phyloP scores from a whole-genome alignment of 2,888 invertebrate genomes.

The Dexiosoma caninum region DNA sequence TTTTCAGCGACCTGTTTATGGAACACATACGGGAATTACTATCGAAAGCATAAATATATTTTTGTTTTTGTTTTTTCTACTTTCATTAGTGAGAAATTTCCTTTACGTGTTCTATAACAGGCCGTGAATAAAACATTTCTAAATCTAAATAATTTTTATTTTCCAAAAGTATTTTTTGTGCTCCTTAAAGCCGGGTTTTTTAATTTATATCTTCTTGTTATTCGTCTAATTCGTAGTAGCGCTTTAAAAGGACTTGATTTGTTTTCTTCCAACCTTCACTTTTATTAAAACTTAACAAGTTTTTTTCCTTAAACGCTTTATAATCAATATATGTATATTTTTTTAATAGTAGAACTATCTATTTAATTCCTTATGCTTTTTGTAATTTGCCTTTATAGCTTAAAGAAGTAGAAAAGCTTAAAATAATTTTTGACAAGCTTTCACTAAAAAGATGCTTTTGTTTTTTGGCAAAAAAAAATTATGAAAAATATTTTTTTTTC shows the following conservation, averaged over 20 bases:
- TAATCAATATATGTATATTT: no score
- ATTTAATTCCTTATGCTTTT: slow-evolving; percentile 43
- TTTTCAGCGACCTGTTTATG: no score
- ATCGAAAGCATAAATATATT: no score
- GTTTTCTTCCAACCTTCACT: slow-evolving; percentile 41
- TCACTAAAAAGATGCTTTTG: slow-evolving; percentile 68
- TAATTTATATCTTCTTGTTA: neutral
- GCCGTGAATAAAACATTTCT: neutral
- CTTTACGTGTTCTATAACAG: no score
- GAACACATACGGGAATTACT: no score
- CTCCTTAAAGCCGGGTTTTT: neutral
- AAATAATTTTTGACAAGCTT: slow-evolving; percentile 69
- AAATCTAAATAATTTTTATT: no score
- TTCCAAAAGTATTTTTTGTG: no score
- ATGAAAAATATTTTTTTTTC: slow-evolving; percentile 25
- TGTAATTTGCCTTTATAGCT: slow-evolving; percentile 41
- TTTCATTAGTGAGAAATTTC: no score
- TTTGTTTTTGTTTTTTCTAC: no score
- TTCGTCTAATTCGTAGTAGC: neutral
- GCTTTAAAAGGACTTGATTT: slow-evolving; percentile 41
- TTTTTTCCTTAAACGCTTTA: slow-evolving; percentile 9
- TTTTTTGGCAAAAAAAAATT: slow-evolving; percentile 52
- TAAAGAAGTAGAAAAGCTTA: slow-evolving; percentile 65
- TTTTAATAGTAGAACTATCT: slow-evolving; percentile 21
- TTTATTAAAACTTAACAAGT: slow-evolving; percentile 3